Percentiles rank a stretch among this genome's conserved stretches.
Conservation (phyloP, 2,113 vertebrate genomes). For the Regulus satrapa region DNA sequence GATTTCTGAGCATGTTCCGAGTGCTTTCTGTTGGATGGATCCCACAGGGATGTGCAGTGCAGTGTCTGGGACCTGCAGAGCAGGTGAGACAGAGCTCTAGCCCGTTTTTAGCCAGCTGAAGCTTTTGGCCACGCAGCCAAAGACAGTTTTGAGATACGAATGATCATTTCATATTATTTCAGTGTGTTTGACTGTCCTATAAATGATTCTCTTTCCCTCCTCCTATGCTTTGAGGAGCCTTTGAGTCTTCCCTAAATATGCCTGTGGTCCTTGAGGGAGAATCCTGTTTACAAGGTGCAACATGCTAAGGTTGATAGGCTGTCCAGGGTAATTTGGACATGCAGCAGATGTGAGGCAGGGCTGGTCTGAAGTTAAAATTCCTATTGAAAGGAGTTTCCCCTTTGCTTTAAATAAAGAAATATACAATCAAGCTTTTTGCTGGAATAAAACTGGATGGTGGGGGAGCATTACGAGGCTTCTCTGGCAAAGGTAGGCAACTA, state of each 20-base stretch:
- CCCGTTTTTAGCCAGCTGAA: background rate
- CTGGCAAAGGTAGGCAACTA: background rate
- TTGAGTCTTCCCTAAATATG: background rate
- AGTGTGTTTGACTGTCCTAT: background rate
- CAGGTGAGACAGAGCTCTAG: background rate
- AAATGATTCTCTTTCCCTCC: background rate
- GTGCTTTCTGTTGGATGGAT: background rate
- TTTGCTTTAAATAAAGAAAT: background rate
- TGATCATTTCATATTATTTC: background rate
- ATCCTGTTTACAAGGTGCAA: background rate
- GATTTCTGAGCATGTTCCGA: background rate
- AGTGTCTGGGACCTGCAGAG: background rate
- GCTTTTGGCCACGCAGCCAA: background rate
- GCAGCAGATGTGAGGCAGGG: background rate
- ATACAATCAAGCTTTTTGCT: background rate
- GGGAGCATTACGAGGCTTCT: background rate
- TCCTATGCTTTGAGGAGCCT: background rate
- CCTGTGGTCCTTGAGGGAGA: background rate
- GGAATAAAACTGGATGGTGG: background rate
- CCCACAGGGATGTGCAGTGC: background rate
- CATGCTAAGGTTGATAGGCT: accelerated
- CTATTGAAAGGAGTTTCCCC: background rate
- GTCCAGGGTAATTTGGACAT: background rate
- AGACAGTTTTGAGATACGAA: background rate
- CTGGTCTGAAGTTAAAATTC: background rate